phyloP scores from a whole-genome alignment of 1,140 invertebrate species.

The Nebria ingens region DNA sequence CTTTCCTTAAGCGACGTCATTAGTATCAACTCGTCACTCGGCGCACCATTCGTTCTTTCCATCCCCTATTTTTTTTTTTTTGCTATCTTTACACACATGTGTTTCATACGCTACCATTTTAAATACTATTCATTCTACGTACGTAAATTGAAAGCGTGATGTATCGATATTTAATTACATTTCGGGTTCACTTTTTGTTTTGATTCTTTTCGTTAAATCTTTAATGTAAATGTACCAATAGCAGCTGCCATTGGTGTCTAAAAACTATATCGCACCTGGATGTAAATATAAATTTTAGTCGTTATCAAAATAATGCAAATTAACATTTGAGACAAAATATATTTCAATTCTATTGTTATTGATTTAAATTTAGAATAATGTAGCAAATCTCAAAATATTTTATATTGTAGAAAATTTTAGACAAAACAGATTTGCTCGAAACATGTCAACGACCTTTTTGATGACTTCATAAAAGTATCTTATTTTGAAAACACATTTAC shows the following conservation, averaged over 20 bases:
- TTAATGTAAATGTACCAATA: not conserved
- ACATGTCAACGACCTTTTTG: not conserved
- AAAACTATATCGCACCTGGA: not conserved
- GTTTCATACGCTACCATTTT: not conserved
- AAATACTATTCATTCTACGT: not conserved
- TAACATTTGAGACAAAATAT: too few species aligned
- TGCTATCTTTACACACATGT: not conserved
- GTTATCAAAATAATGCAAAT: too few species aligned
- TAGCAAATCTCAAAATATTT: too few species aligned
- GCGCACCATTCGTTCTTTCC: not conserved
- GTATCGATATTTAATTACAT: conserved; percentile 17
- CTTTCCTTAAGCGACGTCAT: not conserved
- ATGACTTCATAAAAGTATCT: not conserved
- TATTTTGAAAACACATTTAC: not conserved
- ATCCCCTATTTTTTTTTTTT: not conserved
- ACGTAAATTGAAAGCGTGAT: conserved; percentile 14
- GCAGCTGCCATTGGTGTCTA: not conserved
- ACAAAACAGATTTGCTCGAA: too few species aligned
- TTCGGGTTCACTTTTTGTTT: conserved; percentile 10
- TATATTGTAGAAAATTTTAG: too few species aligned
- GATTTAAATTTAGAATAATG: too few species aligned
- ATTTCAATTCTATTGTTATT: too few species aligned
- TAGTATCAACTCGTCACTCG: not conserved
- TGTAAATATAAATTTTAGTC: too few species aligned
- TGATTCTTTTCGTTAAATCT: not conserved